Evolutionary conservation across 64 coral and sea anemone genomes (phyloP).

Genomic region (Montipora capricornis): DNA sequence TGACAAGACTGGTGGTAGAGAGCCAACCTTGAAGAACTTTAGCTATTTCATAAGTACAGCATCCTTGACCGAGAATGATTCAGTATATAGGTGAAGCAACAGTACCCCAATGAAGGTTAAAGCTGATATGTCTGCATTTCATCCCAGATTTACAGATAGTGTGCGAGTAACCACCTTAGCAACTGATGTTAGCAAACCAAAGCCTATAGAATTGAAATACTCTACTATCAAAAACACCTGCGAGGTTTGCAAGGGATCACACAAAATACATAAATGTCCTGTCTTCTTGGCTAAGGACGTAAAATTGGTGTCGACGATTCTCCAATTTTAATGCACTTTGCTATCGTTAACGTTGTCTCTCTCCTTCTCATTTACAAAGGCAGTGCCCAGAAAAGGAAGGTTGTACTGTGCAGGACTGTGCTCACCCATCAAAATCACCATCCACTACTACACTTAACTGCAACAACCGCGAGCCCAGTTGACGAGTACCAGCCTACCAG

Average conservation of each 20-base stretch:
- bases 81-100: conserved; percentile 18
- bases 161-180: not conserved
- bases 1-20: conserved; percentile 3
- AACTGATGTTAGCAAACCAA: not conserved
- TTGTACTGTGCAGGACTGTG: no score
- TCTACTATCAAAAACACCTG: no score
- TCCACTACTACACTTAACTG: no score
- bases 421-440: no score
- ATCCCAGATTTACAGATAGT: not conserved
- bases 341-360: no score
- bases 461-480: no score
- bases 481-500: no score
- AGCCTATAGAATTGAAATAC: not conserved
- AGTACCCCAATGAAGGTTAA: not conserved
- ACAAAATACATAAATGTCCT: not conserved
- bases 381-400: no score
- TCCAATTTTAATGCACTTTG: no score
- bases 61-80: conserved; percentile 58
- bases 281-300: not conserved
- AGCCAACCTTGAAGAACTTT: conserved; percentile 1
- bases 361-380: no score
- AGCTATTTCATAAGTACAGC: conserved; percentile 35
- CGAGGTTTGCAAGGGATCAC: not conserved
- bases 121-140: no score
- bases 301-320: no score